A percentile compares a stretch with the other conserved stretches of the same genome.
Conservation (phyloP, 1,140 invertebrate genomes). For the Varroa destructor region DNA sequence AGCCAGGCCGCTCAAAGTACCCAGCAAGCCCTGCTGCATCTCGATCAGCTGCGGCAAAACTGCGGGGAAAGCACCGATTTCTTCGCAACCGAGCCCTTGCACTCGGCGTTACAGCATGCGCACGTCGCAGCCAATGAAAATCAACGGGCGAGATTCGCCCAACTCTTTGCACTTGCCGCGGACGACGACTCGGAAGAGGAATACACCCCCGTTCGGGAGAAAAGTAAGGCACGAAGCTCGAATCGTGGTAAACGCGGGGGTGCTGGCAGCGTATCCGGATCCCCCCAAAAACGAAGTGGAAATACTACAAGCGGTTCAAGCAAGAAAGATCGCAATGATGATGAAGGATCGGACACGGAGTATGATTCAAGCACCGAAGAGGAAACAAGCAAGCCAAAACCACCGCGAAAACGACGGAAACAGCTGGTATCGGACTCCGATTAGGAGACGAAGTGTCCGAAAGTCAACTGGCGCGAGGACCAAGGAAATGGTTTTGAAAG, state of each 20-base stretch:
- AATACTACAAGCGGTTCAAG: not conserved
- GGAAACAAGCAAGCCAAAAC: slow-evolving; percentile 23
- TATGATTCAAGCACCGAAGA: slow-evolving; percentile 26
- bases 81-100: slow-evolving; percentile 7
- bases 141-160: slow-evolving; percentile 17
- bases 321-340: slow-evolving; percentile 1
- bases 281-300: not conserved
- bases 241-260: slow-evolving; percentile 19
- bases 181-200: slow-evolving; percentile 23
- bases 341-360: slow-evolving; percentile 16
- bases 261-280: not conserved
- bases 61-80: slow-evolving; percentile 36
- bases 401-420: slow-evolving; percentile 11
- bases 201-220: not conserved
- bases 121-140: slow-evolving; percentile 3
- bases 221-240: slow-evolving; percentile 16
- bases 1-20: slow-evolving; percentile 45
- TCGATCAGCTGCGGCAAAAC: slow-evolving; percentile 71
- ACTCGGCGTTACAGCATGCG: slow-evolving; percentile 18
- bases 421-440: slow-evolving; percentile 25
- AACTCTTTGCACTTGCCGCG: slow-evolving; percentile 9
- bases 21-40: slow-evolving; percentile 72
- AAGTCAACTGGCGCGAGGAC: too few relatives aligned
- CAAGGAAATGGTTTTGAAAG: too few relatives aligned
- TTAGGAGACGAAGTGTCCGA: not conserved